Evolutionary conservation across 2,797 vertebrate species (phyloP), one percentile per base, ranked within the genome.

Genomic region (Poecile montanus): DNA sequence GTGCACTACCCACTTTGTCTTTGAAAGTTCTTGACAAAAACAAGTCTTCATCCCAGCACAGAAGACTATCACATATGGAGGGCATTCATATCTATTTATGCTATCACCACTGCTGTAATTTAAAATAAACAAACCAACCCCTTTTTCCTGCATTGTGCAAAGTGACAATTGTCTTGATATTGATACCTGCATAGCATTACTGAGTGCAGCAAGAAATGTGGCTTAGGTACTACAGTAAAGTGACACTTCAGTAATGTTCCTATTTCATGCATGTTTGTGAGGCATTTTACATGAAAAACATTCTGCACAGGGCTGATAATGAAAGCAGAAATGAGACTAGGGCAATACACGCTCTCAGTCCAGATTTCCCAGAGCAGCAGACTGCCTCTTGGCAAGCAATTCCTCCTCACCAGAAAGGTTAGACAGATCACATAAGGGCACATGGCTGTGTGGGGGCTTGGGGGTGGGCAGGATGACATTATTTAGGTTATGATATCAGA

Each of bases 401-500:
- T 62, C 38, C 53, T 87, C 34, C 60, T 54, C 34, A 18, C 58
- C 53, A 25, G 22, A 50, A 91, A 23, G 29, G 56, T 70, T 32
- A 30, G 7, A 60, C 66, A 84, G 80, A 82, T 86, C 86, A 91
- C 0, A 4, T 57, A 44, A 93, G 73, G 88, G 63, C 91, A 91
- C 34, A 7, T 2, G 67, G 67, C 72, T 78, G 34, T 18, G 44
- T 1, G 2, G 36, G 63, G 45, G 12, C 70, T 32, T 38, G 26
- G 11, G 45, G 26, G 12, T 7, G 6, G 22, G 54, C 32, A 54
- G 72, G 27, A 51, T 4, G 9, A 70, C 17, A 29, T 38, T 75
- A 56, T 42, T 81, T 70, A 44, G 45, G 17, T 62, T 67, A 38
- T 57, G 79, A 38, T 71, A 89, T 19, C 77, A 83, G 82, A 90